Percentiles rank a stretch among this genome's conserved stretches.
Evolutionary conservation across 1,140 invertebrate genomes (phyloP).

Genomic region (Drosophila micromelanica): DNA sequence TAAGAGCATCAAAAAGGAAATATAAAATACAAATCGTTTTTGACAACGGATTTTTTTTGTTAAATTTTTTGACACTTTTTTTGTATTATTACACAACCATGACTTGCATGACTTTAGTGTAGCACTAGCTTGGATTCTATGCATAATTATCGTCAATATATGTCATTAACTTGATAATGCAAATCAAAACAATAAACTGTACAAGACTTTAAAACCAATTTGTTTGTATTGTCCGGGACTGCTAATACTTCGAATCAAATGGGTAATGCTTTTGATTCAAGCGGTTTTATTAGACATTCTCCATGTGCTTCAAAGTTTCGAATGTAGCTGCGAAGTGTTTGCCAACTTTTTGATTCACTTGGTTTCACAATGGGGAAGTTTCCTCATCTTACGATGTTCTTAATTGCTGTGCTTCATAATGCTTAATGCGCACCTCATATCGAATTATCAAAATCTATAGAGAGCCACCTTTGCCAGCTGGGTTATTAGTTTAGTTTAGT

Average conservation of each 20-base stretch:
- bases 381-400: slow-evolving; percentile 14
- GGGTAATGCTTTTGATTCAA: background rate
- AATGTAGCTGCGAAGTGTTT: slow-evolving; percentile 10
- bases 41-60: slow-evolving; percentile 28
- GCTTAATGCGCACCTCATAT: slow-evolving; percentile 34
- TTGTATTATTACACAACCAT: too few species aligned
- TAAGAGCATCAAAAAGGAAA: slow-evolving; percentile 19
- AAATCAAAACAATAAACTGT: slow-evolving; percentile 55
- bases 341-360: background rate
- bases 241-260: background rate
- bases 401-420: slow-evolving; percentile 11
- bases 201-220: slow-evolving; percentile 41
- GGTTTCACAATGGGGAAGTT: background rate
- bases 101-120: background rate
- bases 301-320: slow-evolving; percentile 15
- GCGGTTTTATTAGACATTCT: background rate
- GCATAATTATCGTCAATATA: slow-evolving; percentile 45
- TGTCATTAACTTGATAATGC: slow-evolving; percentile 39
- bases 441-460: slow-evolving; percentile 36
- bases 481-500: slow-evolving; percentile 54
- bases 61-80: slow-evolving; percentile 2
- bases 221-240: slow-evolving; percentile 2
- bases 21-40: slow-evolving; percentile 9
- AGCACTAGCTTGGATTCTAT: slow-evolving; percentile 27
- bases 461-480: slow-evolving; percentile 28